phyloP scores from a whole-genome alignment of 2,888 invertebrate genomes.

The Cetonia aurata region DNA sequence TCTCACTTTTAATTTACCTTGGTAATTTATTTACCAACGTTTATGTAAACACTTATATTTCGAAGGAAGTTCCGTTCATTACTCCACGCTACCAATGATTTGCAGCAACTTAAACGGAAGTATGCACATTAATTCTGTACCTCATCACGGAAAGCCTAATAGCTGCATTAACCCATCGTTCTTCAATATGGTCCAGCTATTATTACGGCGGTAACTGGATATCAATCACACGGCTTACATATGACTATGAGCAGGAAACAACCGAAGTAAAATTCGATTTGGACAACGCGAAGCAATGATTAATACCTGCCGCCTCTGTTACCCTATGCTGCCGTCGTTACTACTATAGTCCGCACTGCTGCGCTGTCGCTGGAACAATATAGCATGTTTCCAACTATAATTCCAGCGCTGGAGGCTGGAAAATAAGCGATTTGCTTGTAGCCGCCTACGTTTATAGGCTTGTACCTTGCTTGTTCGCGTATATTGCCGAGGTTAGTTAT shows the following conservation, averaged over 20 bases:
- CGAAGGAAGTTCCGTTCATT: neutral
- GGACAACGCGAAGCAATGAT: conserved; percentile 19
- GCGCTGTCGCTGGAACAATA: conserved; percentile 2
- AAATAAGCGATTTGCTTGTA: conserved; percentile 17
- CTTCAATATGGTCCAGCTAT: conserved; percentile 12
- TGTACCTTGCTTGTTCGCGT: neutral
- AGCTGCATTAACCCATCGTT: conserved; percentile 9
- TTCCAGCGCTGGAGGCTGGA: conserved; percentile 1
- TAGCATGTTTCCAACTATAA: conserved; percentile 16
- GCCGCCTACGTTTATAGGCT: conserved; percentile 7
- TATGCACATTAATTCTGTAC: conserved; percentile 3
- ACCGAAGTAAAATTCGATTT: conserved; percentile 30
- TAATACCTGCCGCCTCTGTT: conserved; percentile 12
- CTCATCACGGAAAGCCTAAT: conserved; percentile 8
- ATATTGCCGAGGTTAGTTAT: conserved; percentile 24
- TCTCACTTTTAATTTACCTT: no score
- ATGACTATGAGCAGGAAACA: conserved; percentile 21
- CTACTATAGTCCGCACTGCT: neutral
- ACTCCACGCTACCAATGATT: neutral
- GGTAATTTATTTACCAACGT: no score
- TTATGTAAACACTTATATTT: no score
- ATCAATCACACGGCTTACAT: conserved; percentile 7
- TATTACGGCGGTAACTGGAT: conserved; percentile 20
- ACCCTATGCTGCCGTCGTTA: neutral
- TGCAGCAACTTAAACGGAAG: neutral